Evolutionary conservation across 1,140 invertebrate genomes (phyloP).

Genomic region (Bombus breviceps): DNA sequence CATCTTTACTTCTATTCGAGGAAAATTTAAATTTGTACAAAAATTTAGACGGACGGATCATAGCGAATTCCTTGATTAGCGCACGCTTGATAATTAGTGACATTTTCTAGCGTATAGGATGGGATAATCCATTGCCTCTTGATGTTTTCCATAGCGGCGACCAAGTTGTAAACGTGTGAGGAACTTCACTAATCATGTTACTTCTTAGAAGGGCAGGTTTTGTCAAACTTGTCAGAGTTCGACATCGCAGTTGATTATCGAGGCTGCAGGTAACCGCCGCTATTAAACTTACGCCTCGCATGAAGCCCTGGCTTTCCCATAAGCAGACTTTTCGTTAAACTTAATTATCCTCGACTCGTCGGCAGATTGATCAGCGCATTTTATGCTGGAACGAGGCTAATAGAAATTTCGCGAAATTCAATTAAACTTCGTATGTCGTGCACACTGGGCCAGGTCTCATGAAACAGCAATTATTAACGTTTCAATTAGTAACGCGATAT

Average conservation of each 20-base stretch:
- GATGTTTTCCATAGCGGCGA: neutral
- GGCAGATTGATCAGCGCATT: conserved; percentile 66
- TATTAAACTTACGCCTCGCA: conserved; percentile 60
- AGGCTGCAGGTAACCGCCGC: conserved; percentile 60
- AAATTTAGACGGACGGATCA: fast-evolving
- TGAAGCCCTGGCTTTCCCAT: conserved; percentile 22
- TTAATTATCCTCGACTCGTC: conserved; percentile 68
- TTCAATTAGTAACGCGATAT: conserved; percentile 62
- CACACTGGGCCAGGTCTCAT: conserved; percentile 4
- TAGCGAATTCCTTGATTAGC: neutral
- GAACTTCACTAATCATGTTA: conserved; percentile 66
- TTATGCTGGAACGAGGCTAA: conserved; percentile 62
- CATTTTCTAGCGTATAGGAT: neutral
- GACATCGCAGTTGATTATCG: conserved; percentile 66
- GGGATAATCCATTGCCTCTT: conserved; percentile 19
- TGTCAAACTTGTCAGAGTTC: conserved; percentile 68
- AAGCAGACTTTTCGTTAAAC: conserved; percentile 69
- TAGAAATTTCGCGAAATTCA: conserved; percentile 71
- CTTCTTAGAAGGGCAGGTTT: conserved; percentile 62
- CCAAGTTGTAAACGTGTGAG: conserved; percentile 43
- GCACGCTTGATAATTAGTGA: neutral
- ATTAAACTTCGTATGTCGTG: conserved; percentile 61
- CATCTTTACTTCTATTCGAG: neutral
- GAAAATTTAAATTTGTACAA: neutral
- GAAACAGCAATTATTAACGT: conserved; percentile 59